Percentiles rank a stretch among this genome's conserved stretches.
Evolutionary conservation across 2,113 vertebrate species (phyloP).

Genomic region (Vanacampus margaritifer): DNA sequence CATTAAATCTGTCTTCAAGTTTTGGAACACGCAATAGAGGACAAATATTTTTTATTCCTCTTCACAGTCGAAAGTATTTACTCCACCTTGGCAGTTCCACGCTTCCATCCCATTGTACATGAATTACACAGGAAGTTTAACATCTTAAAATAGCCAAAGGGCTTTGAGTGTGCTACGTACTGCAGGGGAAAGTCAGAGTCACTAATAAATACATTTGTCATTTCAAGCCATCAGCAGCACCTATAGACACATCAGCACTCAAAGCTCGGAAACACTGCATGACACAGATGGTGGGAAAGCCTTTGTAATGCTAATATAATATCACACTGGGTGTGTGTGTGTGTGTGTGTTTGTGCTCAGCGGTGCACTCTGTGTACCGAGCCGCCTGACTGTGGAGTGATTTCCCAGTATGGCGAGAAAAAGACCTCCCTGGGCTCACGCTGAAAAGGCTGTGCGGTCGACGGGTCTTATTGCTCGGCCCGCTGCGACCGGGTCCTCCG

Average conservation of each 20-base stretch:
- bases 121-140: constrained; percentile 22
- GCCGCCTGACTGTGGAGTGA: constrained; percentile 68
- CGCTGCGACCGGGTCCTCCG: constrained; percentile 51
- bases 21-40: no score
- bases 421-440: constrained; percentile 67
- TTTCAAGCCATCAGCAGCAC: constrained; percentile 44
- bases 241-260: constrained; percentile 69
- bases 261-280: constrained; percentile 58
- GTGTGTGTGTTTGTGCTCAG: constrained; percentile 51
- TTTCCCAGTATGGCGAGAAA: constrained; percentile 71
- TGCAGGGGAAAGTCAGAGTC: constrained; percentile 27
- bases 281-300: constrained; percentile 77
- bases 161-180: constrained; percentile 16
- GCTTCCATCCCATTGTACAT: neutral
- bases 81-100: no score
- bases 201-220: constrained; percentile 44
- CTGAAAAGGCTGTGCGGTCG: constrained; percentile 66
- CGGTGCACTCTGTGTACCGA: constrained; percentile 59
- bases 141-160: constrained; percentile 10
- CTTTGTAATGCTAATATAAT: constrained; percentile 81
- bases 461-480: constrained; percentile 56
- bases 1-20: no score
- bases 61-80: no score
- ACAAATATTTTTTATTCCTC: no score
- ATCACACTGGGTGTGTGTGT: constrained; percentile 65